A percentile compares a stretch with the other conserved stretches of the same genome.
Conservation (phyloP, 2,113 vertebrate genomes). For the Zosterops lateralis region DNA sequence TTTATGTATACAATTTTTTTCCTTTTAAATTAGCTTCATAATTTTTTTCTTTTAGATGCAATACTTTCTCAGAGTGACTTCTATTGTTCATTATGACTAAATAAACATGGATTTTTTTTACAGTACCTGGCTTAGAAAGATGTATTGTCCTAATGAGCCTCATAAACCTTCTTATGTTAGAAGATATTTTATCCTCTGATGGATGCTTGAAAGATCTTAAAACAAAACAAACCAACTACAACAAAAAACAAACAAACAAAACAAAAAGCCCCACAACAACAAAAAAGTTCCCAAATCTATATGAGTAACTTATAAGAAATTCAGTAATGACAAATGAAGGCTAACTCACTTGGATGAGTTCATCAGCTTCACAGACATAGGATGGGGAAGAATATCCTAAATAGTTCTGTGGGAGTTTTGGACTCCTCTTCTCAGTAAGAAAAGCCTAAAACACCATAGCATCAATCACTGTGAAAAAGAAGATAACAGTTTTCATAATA, state of each 20-base stretch:
- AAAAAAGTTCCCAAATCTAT: background rate
- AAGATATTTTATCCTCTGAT: background rate
- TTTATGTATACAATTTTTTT: background rate
- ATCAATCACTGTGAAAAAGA: background rate
- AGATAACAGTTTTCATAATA: background rate
- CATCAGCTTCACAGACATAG: rapidly evolving
- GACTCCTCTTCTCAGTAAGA: background rate
- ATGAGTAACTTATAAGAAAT: background rate
- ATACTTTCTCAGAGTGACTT: background rate
- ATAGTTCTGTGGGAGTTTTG: background rate
- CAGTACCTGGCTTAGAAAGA: background rate
- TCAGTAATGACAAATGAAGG: background rate
- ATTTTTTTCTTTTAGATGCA: background rate
- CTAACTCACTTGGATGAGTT: background rate
- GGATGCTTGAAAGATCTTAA: background rate
- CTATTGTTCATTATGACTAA: background rate
- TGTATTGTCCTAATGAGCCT: background rate
- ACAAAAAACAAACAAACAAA: background rate
- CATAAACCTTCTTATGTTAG: background rate
- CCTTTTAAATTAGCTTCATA: background rate
- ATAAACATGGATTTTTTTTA: background rate
- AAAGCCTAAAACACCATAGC: background rate
- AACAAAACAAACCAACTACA: background rate
- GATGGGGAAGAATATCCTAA: background rate
- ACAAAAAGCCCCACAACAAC: too few species aligned